Base-by-base conservation (phyloP, 1,140 invertebrate genomes). In the Pomacea maculata region DNA sequence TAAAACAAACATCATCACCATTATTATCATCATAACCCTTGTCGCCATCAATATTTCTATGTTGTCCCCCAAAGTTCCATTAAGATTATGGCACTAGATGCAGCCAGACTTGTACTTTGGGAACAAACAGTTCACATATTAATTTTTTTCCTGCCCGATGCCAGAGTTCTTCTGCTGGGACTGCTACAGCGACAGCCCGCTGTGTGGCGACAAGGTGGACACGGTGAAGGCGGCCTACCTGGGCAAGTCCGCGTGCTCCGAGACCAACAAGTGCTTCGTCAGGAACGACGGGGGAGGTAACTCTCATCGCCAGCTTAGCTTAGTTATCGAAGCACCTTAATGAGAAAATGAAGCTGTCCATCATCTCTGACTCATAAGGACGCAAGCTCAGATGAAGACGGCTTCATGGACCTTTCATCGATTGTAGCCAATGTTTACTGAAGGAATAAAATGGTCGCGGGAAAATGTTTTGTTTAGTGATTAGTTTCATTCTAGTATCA, bases 131-230 rank as follows among this genome's bases (percentile, higher is more conserved):
- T 45, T 45, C 64, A 65, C 64, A 73, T 52, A 7, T 34, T n/a
- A 0, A 25, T 25, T 12, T 12, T 1, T 63, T 19, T 19, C 61
- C 17, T 74, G 4, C 63, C 55, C 15, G 21, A 1, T 81, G 74
- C 12, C 80, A 84, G 83, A 84, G 21, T 84, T 84, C 70, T 82
- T 82, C 79, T 84, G 83, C 70, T 84, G 83, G 83, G 83, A 84
- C 65, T 84, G 83, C 72, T 82, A 82, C 79, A 82, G 81, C 25
- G 78, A 82, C 54, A 82, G 80, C 76, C 79, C 83, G 6, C 75
- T 80, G 14, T 84, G 83, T 34, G 76, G 80, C 14, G 81, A 82
- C 7, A 67, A 25, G 8, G 83, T 84, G 14, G 67, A 80, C 25
- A 80, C 71, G 7, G 64, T 75, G 57, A 80, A 80, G 68, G 76